These are phyloP conservation scores for Diplodus puntazzo DNA, from an alignment of 2,797 vertebrate genomes.

Conservation along the genomic window DNA sequence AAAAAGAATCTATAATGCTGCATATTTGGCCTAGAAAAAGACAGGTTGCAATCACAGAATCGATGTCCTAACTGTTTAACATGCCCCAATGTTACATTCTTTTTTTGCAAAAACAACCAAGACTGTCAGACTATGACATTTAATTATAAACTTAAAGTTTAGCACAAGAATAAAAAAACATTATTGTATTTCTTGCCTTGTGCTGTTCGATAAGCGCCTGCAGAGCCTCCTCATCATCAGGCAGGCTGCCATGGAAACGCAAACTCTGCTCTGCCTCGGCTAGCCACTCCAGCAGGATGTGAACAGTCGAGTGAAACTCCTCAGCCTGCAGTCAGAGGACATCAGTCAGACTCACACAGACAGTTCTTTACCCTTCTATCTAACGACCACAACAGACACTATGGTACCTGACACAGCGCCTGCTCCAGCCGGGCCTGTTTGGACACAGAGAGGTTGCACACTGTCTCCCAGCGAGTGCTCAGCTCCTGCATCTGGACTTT, in stretches of 20 bases:
- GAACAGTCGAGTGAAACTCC: slow-evolving; percentile 97
- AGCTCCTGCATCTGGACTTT: slow-evolving; percentile 99
- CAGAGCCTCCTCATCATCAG: slow-evolving; percentile 96
- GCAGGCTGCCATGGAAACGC: slow-evolving; percentile 95
- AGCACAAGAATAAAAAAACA: not conserved
- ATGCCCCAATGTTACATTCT: slow-evolving; percentile 17
- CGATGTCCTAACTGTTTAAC: slow-evolving; percentile 41
- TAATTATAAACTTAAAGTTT: not conserved
- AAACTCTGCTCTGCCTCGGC: slow-evolving; percentile 97
- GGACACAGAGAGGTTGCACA: slow-evolving; percentile 95
- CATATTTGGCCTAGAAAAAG: slow-evolving; percentile 58
- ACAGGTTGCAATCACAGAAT: slow-evolving; percentile 42
- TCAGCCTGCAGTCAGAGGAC: slow-evolving; percentile 89
- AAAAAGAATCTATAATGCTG: slow-evolving; percentile 48
- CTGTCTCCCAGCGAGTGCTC: slow-evolving; percentile 95
- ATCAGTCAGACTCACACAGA: slow-evolving; percentile 31
- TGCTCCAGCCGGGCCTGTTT: slow-evolving; percentile 97
- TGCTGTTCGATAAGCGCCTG: slow-evolving; percentile 94
- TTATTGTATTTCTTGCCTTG: slow-evolving; percentile 83
- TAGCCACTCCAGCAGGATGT: slow-evolving; percentile 96
- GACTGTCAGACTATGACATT: slow-evolving; percentile 13
- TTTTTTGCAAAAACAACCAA: slow-evolving; percentile 28
- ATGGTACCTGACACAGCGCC: slow-evolving; percentile 91
- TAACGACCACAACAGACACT: not conserved
- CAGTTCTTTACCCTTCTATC: not conserved